phyloP scores from a whole-genome alignment of 2,888 invertebrate species.

The Lochmaea capreae region DNA sequence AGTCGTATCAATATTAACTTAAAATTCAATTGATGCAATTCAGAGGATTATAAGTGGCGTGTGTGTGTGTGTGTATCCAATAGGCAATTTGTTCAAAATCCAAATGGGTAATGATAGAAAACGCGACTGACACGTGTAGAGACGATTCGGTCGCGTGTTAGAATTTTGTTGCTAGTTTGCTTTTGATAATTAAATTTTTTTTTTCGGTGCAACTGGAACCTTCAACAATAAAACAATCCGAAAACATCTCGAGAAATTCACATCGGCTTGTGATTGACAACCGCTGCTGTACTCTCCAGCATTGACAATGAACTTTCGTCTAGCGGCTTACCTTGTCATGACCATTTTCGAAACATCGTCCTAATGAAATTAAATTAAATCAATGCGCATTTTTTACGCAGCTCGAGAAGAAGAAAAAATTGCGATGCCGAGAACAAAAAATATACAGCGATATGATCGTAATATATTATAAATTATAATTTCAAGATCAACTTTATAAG shows the following conservation, averaged over 20 bases:
- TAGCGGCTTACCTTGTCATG: slow-evolving; percentile 40
- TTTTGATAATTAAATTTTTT: slow-evolving; percentile 23
- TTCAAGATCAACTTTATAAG: neutral
- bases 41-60: slow-evolving; percentile 38
- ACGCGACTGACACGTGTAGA: slow-evolving; percentile 33
- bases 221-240: neutral
- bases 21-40: slow-evolving; percentile 49
- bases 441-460: neutral
- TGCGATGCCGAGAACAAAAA: neutral
- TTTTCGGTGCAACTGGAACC: neutral
- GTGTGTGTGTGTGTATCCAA: slow-evolving; percentile 26
- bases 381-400: slow-evolving; percentile 43
- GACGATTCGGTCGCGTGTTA: slow-evolving; percentile 43
- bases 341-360: slow-evolving; percentile 45
- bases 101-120: slow-evolving; percentile 37
- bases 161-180: slow-evolving; percentile 37
- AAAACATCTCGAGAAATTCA: slow-evolving; percentile 13
- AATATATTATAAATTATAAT: neutral
- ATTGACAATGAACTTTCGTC: slow-evolving; percentile 40
- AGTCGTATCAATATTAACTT: slow-evolving; percentile 50
- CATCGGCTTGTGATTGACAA: neutral
- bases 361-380: slow-evolving; percentile 47
- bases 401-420: slow-evolving; percentile 4
- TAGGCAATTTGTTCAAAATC: slow-evolving; percentile 43
- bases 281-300: slow-evolving; percentile 1